phyloP scores from a whole-genome alignment of 2,888 invertebrate genomes.

The Tachina lurida region DNA sequence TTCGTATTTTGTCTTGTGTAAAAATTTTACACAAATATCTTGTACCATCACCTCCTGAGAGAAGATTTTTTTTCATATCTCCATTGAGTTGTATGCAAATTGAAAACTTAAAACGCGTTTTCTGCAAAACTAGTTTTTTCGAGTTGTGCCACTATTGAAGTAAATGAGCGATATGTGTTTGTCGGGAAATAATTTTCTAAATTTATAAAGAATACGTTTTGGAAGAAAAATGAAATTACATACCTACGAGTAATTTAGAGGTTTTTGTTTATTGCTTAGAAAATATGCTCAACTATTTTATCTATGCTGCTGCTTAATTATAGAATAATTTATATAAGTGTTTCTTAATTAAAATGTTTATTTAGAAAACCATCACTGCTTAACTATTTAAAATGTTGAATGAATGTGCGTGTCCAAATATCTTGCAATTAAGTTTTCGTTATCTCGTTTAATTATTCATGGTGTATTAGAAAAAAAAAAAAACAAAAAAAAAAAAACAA shows the following conservation, averaged over 20 bases:
- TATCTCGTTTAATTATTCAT: conserved; percentile 56
- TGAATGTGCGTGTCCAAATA: conserved; percentile 64
- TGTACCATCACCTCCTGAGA: too few species aligned
- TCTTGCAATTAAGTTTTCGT: conserved; percentile 58
- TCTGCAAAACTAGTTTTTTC: too few species aligned
- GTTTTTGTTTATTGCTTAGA: background rate
- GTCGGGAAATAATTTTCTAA: background rate
- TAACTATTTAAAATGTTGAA: conserved; percentile 56
- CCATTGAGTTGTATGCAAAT: too few species aligned
- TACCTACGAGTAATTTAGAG: background rate
- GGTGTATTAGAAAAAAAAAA: conserved; percentile 13
- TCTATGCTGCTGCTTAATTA: conserved; percentile 21
- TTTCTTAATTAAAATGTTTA: conserved; percentile 61
- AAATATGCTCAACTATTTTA: background rate
- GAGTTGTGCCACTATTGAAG: too few species aligned
- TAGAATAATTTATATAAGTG: conserved; percentile 20
- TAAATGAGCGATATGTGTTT: too few species aligned
- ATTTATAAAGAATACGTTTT: background rate
- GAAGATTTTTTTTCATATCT: too few species aligned
- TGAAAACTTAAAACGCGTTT: too few species aligned
- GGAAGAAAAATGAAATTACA: background rate
- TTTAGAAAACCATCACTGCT: conserved; percentile 49
- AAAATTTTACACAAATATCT: too few species aligned
- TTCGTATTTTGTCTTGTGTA: too few species aligned
- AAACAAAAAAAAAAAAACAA: background rate